Evolutionary conservation across 2,797 vertebrate species (phyloP).

Genomic region (Microhierax caerulescens): DNA sequence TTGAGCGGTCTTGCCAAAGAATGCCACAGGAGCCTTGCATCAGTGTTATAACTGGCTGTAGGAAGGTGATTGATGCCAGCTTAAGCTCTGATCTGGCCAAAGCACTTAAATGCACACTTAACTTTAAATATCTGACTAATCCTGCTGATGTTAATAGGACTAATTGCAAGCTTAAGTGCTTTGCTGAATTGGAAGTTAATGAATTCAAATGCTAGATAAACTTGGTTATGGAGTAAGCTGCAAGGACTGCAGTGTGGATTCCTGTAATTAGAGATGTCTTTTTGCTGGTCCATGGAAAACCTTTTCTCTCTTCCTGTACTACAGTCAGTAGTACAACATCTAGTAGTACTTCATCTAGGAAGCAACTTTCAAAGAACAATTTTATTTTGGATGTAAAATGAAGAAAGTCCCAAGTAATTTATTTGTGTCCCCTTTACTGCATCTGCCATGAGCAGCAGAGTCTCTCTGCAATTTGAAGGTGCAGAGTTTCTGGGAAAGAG

Average conservation of each 20-base stretch:
- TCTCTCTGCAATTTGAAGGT: background rate
- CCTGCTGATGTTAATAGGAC: background rate
- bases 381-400: background rate
- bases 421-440: background rate
- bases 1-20: background rate
- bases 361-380: background rate
- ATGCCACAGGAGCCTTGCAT: background rate
- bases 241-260: background rate
- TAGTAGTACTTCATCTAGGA: background rate
- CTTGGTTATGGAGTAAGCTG: background rate
- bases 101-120: background rate
- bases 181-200: constrained; percentile 14
- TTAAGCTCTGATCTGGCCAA: background rate
- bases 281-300: background rate
- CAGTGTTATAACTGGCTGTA: background rate
- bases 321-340: background rate
- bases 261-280: background rate
- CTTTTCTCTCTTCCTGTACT: background rate
- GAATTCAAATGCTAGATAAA: background rate
- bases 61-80: background rate
- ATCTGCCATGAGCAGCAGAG: background rate
- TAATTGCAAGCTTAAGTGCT: background rate
- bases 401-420: background rate
- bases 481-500: background rate
- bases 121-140: background rate